Evolutionary conservation across 2,888 invertebrate species (phyloP).

Genomic region (Chloroclysta siterata): DNA sequence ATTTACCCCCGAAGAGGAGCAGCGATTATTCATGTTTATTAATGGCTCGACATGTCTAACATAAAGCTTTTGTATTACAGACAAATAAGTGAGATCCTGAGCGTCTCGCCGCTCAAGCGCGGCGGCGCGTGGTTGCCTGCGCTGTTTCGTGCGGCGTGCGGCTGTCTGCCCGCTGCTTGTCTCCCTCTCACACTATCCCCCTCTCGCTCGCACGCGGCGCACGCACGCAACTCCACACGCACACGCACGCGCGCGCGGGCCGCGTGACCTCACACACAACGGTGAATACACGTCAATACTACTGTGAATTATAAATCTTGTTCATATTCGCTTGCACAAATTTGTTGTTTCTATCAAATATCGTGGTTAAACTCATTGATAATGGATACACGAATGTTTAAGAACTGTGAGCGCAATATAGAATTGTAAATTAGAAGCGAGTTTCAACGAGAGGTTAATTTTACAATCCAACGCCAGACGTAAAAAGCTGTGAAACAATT

Average conservation of each 20-base stretch:
- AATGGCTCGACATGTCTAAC: not conserved
- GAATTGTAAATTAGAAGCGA: not conserved
- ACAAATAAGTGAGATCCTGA: conserved; percentile 40
- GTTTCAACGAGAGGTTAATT: not conserved
- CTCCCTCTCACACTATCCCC: conserved; percentile 26
- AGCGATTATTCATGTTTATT: no score
- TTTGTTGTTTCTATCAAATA: no score
- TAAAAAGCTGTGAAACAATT: not conserved
- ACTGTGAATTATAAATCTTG: no score
- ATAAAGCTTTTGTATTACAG: conserved; percentile 17
- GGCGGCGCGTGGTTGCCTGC: conserved; percentile 54
- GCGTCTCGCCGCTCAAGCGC: conserved; percentile 57
- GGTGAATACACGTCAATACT: no score
- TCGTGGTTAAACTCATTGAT: no score
- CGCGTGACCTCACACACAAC: conserved; percentile 15
- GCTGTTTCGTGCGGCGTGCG: conserved; percentile 42
- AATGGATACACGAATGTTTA: no score
- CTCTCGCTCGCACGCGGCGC: conserved; percentile 10
- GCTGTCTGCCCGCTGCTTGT: conserved; percentile 44
- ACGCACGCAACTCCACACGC: conserved; percentile 14
- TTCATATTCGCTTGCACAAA: no score
- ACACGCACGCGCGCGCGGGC: conserved; percentile 24
- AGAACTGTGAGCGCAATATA: not conserved
- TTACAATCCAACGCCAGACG: not conserved
- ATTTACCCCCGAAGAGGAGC: no score